Base-by-base conservation (phyloP, 1,140 invertebrate species). In the Drosophila tristis region DNA sequence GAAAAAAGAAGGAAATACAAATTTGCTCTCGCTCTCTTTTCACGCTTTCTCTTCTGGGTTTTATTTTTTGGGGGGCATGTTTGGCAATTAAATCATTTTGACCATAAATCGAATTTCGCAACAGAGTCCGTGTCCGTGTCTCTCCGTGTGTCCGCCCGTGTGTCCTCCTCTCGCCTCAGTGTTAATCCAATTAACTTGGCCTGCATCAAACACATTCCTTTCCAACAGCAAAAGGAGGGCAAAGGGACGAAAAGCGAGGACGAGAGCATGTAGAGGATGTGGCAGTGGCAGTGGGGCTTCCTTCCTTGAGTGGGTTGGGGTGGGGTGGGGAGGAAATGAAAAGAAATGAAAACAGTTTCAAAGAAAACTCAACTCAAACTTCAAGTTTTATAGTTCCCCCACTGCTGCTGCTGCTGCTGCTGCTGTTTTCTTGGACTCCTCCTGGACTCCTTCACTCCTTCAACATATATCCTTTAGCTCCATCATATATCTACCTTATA, bases 111-210 rank as follows among this genome's bases (percentile, higher is more conserved):
- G 70, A 82, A 84, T 82, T 82, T 81, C 43, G 47, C 57, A 81
- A 59, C 61, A 59, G 35, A 13, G 35, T 39, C 35, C 4, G 35
- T 35, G 39, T 44, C 23, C 43, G 13, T 55, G 31, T 31, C 31
- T 7, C 5, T 42, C 20, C 15, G 23, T 44, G 55, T 45, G 55
- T 57, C 35, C 35, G 26, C 23, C 16, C n/a, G 9, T 45, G 55
- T 45, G 55, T 45, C n/a, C 5, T 16, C n/a, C 35, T 5, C 42
- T n/a, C 15, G 56, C 61, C 43, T 42, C 48, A 59, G 81, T 78
- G 81, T 85, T 85, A 86, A 85, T 85, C 81, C 81, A 85, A 85
- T 85, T 85, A 86, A 74, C 71, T 74, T 74, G 58, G 78, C 81
- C 86, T 72, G 78, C 77, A 80, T 85, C 78, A 85, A 85, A 85